Evolutionary conservation across 2,113 vertebrate genomes (phyloP).

Genomic region (Elephas maximus): DNA sequence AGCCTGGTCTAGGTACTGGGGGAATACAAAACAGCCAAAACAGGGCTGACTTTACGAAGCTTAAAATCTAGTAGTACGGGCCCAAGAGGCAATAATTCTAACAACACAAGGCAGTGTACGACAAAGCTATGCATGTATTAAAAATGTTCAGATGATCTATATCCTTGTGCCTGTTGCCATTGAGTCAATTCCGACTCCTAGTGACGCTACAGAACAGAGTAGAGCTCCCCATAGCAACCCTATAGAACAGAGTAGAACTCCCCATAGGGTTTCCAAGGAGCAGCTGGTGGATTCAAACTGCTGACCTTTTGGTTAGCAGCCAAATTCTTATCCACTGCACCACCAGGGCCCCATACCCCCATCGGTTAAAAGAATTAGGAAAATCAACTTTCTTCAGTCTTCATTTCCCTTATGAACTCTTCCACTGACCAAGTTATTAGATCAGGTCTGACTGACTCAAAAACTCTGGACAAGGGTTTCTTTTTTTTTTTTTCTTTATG

Average conservation of each 20-base stretch:
- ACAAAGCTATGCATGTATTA: neutral
- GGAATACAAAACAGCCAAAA: neutral
- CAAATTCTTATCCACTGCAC: no score
- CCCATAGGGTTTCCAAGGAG: no score
- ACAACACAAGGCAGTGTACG: neutral
- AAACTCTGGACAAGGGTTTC: neutral
- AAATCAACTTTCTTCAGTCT: neutral
- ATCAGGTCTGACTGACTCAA: neutral
- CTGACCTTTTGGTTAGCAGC: no score
- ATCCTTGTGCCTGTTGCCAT: neutral
- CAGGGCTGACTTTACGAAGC: neutral
- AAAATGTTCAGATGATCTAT: neutral
- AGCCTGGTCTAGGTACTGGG: neutral
- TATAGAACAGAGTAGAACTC: no score
- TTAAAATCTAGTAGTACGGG: neutral
- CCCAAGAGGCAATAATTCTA: neutral
- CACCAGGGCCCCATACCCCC: neutral
- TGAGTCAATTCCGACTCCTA: no score
- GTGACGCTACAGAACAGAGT: no score
- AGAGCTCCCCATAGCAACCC: no score
- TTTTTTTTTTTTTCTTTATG: neutral
- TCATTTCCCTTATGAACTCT: neutral
- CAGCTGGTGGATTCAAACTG: no score
- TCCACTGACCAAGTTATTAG: neutral
- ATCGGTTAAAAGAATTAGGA: neutral